A percentile compares a stretch with the other conserved stretches of the same genome.
phyloP scores from a whole-genome alignment of 1,140 invertebrate genomes.

The Tribolium madens region DNA sequence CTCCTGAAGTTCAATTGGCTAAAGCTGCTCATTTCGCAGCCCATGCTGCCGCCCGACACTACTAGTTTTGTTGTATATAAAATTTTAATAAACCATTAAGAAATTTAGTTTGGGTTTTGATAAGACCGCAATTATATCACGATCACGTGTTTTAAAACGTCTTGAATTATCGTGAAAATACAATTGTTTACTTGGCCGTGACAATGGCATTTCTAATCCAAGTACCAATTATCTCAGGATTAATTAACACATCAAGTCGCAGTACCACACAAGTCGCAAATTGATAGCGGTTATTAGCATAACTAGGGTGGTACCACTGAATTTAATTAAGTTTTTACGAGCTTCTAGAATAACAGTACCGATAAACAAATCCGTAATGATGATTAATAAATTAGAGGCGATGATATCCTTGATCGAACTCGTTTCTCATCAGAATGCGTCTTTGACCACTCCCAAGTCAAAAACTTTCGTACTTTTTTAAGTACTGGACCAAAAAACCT shows the following conservation, averaged over 20 bases:
- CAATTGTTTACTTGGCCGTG: too few relatives aligned
- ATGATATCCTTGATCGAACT: constrained; percentile 21
- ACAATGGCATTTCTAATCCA: too few relatives aligned
- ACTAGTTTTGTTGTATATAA: constrained; percentile 32
- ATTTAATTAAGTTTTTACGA: not conserved
- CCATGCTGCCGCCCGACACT: constrained; percentile 63
- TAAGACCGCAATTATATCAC: not conserved
- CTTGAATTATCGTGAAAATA: not conserved
- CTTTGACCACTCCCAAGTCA: constrained; percentile 25
- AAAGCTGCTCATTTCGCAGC: constrained; percentile 72
- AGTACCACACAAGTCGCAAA: not conserved
- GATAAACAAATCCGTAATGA: constrained; percentile 2
- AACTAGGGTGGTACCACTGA: not conserved
- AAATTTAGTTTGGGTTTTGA: constrained; percentile 1
- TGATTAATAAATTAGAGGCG: constrained; percentile 34
- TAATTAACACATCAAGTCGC: not conserved
- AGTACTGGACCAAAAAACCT: constrained; percentile 34
- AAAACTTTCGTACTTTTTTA: not conserved
- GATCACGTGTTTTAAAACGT: not conserved
- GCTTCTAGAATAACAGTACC: not conserved
- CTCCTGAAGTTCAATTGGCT: constrained; percentile 72
- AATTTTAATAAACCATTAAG: constrained; percentile 25
- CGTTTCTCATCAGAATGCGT: constrained; percentile 39
- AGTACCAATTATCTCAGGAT: not conserved
- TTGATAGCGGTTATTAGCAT: not conserved